phyloP scores from a whole-genome alignment of 2,888 invertebrate species.

The Toxonevra muliebris region DNA sequence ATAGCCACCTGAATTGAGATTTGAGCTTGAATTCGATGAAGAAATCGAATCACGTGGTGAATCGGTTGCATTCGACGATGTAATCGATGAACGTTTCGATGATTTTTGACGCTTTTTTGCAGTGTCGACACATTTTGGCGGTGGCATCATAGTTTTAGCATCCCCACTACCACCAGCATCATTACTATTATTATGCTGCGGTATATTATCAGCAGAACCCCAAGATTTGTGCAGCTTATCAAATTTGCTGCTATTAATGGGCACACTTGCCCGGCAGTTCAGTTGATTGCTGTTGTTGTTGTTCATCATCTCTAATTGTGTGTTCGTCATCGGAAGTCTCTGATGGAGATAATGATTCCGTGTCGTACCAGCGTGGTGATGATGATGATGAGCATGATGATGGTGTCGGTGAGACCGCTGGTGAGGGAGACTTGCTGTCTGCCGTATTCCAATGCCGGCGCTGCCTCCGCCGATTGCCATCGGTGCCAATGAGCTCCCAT shows the following conservation, averaged over 20 bases:
- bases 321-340: slow-evolving; percentile 53
- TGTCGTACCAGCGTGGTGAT: slow-evolving; percentile 58
- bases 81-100: slow-evolving; percentile 66
- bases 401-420: slow-evolving; percentile 65
- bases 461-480: slow-evolving; percentile 39
- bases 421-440: slow-evolving; percentile 63
- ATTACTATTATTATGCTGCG: slow-evolving; percentile 57
- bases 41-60: slow-evolving; percentile 56
- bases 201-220: slow-evolving; percentile 90
- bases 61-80: slow-evolving; percentile 52
- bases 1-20: slow-evolving; percentile 60
- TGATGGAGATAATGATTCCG: slow-evolving; percentile 55
- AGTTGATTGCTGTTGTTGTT: slow-evolving; percentile 42
- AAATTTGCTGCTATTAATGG: slow-evolving; percentile 45
- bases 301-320: slow-evolving; percentile 50
- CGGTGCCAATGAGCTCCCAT: slow-evolving; percentile 64
- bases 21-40: slow-evolving; percentile 56
- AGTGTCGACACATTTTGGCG: slow-evolving; percentile 75
- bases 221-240: slow-evolving; percentile 78
- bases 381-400: slow-evolving; percentile 58
- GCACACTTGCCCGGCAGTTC: slow-evolving; percentile 57
- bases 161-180: slow-evolving; percentile 56
- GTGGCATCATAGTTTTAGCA: slow-evolving; percentile 72
- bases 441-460: slow-evolving; percentile 31
- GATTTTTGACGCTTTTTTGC: slow-evolving; percentile 73